These are phyloP conservation scores for Myotis vivesi DNA, from an alignment of 2,797 vertebrate genomes.

Conservation along the genomic window DNA sequence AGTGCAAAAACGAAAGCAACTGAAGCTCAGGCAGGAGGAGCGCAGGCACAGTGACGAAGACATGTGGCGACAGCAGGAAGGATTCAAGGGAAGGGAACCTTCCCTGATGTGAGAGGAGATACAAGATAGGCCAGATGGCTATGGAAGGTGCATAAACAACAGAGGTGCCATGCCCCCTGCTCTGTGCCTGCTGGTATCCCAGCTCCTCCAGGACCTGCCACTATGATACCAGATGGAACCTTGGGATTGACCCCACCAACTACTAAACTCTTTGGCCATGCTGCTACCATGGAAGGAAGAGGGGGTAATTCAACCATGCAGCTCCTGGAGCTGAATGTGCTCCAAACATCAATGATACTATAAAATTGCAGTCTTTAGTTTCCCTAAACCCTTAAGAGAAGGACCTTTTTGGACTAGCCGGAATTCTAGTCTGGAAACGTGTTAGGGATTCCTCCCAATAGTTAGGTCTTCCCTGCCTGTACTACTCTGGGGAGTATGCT, in stretches of 20 bases:
- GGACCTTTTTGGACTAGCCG: not conserved
- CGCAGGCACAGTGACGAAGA: conserved; percentile 92
- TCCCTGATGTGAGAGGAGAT: conserved; percentile 92
- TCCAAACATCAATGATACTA: not conserved
- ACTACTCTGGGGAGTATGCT: conserved; percentile 68
- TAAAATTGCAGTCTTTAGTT: not conserved
- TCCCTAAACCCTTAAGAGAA: not conserved
- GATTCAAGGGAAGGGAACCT: conserved; percentile 67
- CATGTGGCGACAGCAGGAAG: conserved; percentile 92
- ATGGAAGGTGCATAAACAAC: conserved; percentile 95
- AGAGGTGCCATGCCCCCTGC: conserved; percentile 91
- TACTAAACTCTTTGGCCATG: not conserved
- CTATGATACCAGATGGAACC: not conserved
- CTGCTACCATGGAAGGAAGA: not conserved
- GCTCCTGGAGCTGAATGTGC: not conserved
- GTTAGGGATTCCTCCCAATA: not conserved
- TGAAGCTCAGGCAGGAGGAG: conserved; percentile 95
- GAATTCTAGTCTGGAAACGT: not conserved
- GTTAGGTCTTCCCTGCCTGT: not conserved
- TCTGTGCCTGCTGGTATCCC: conserved; percentile 67
- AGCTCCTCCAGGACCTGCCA: not conserved
- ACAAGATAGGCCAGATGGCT: conserved; percentile 92
- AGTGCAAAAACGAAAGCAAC: conserved; percentile 96
- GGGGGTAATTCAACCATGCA: not conserved
- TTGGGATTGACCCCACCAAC: not conserved